Conservation (phyloP, 2,113 vertebrate genomes). For the Cervus canadensis region DNA sequence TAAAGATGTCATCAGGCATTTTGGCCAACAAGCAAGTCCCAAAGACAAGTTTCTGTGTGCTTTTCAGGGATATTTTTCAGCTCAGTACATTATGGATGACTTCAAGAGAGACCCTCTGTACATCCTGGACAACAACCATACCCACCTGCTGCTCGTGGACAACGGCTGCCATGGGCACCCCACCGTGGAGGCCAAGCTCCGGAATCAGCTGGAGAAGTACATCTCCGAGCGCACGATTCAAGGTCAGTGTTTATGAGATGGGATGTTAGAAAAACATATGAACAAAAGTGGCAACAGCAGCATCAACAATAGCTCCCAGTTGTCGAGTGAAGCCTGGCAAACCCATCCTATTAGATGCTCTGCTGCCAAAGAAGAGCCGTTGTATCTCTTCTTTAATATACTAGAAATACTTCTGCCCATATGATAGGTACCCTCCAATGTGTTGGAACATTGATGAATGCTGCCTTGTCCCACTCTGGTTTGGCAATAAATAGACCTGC, state of each 20-base stretch:
- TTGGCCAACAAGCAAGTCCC: not conserved
- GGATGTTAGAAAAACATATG: rapidly evolving
- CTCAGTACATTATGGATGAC: conserved; percentile 84
- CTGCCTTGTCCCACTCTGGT: too few relatives aligned
- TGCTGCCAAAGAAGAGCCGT: not conserved
- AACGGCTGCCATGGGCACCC: conserved; percentile 83
- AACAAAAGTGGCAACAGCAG: not conserved
- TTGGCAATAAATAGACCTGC: not conserved
- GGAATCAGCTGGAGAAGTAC: conserved; percentile 84
- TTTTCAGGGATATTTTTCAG: conserved; percentile 78
- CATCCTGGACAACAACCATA: conserved; percentile 85
- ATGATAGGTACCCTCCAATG: rapidly evolving
- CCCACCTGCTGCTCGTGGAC: conserved; percentile 83
- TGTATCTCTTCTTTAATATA: not conserved
- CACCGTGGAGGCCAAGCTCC: conserved; percentile 77
- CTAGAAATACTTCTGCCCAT: not conserved
- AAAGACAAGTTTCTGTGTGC: not conserved
- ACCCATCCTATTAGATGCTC: not conserved
- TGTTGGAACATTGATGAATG: not conserved
- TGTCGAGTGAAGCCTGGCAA: rapidly evolving
- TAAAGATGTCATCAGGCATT: not conserved
- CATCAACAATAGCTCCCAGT: rapidly evolving
- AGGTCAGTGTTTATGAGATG: conserved; percentile 62
- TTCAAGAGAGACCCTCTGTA: conserved; percentile 83
- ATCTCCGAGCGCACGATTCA: conserved; percentile 82